A percentile compares a stretch with the other conserved stretches of the same genome.
Evolutionary conservation across 2,113 vertebrate genomes (phyloP).

Genomic region (Vireo altiloquus): DNA sequence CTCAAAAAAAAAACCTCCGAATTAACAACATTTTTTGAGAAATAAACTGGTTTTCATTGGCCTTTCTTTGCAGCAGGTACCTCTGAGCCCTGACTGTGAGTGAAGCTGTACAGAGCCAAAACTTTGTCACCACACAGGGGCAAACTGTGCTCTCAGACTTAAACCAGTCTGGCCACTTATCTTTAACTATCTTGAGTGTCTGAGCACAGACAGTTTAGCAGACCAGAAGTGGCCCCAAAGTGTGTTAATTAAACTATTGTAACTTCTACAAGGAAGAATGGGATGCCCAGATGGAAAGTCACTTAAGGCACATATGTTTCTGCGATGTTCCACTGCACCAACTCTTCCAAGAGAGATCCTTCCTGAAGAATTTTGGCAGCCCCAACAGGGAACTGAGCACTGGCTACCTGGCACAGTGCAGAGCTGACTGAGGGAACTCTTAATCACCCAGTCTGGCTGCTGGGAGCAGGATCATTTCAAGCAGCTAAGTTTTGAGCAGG

Average conservation of each 20-base stretch:
- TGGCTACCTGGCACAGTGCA: background rate
- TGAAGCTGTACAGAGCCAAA: background rate
- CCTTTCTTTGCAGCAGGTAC: background rate
- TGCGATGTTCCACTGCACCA: background rate
- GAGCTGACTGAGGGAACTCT: background rate
- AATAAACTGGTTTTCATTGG: background rate
- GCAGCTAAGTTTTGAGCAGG: background rate
- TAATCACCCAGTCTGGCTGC: background rate
- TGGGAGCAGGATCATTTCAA: background rate
- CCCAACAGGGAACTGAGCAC: background rate
- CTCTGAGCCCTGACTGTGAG: background rate
- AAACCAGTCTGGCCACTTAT: background rate
- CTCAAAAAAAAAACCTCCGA: background rate
- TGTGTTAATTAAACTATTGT: background rate
- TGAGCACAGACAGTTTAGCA: background rate
- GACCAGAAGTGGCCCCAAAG: background rate
- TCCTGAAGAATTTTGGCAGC: constrained; percentile 16
- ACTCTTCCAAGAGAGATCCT: background rate
- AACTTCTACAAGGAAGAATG: background rate
- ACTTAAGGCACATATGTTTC: constrained; percentile 31
- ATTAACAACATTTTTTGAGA: background rate
- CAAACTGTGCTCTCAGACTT: background rate
- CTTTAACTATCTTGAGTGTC: background rate
- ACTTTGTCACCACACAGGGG: background rate
- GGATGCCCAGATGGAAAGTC: constrained; percentile 14